phyloP scores from a whole-genome alignment of 2,113 vertebrate genomes.

The Danio rerio region DNA sequence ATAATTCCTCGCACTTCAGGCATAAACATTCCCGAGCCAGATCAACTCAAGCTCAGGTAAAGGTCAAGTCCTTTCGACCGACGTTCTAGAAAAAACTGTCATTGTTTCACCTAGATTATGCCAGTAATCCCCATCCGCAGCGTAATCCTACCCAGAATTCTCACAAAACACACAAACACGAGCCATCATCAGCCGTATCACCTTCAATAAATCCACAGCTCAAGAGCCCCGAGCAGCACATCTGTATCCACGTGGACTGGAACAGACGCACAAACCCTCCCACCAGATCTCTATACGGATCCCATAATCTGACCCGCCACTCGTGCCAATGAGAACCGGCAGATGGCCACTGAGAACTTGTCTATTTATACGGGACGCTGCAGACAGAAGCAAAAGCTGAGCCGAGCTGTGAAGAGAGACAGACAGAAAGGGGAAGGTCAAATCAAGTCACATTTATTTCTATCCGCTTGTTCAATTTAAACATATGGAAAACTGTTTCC shows the following conservation, averaged over 20 bases:
- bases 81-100: not conserved
- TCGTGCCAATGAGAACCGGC: conserved; percentile 17
- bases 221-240: conserved; percentile 9
- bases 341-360: conserved; percentile 44
- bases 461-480: too few species aligned
- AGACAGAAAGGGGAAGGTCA: not conserved
- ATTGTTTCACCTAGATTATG: not conserved
- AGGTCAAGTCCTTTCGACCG: not conserved
- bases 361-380: conserved; percentile 36
- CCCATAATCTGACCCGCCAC: conserved; percentile 38
- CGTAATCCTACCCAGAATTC: conserved; percentile 2
- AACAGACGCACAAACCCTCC: not conserved
- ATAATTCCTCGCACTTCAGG: not conserved
- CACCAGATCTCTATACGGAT: conserved; percentile 19
- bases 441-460: too few species aligned
- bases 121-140: not conserved
- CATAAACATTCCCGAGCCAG: not conserved
- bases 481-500: too few species aligned
- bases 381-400: conserved; percentile 25
- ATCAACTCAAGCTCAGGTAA: not conserved
- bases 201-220: conserved; percentile 2
- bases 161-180: not conserved
- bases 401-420: not conserved
- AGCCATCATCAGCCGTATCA: not conserved
- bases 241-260: conserved; percentile 20